Evolutionary conservation across 2,888 invertebrate species (phyloP), one percentile per base, ranked within the genome.

Genomic region (Xiphydria camelus): DNA sequence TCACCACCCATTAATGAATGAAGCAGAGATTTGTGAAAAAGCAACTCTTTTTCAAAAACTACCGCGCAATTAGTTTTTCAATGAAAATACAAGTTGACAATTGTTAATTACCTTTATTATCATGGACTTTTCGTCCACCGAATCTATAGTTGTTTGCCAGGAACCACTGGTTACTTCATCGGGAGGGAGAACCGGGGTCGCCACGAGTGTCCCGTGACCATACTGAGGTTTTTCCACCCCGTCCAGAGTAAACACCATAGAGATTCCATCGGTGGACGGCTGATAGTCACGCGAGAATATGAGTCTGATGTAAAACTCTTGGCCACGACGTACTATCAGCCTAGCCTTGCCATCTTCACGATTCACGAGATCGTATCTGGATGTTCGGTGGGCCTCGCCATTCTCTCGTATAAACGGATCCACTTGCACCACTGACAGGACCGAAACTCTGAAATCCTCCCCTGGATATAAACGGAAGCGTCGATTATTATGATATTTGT

Each of bases 281-380:
- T 88, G 83, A 72, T 87, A 94, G 9, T 86, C 83, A 37, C 91
- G 81, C 64, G 86, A 89, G 46, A 93, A 81, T 9, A 82, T 80
- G 41, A 94, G 78, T 59, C 85, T 83, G 32, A 91, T 70, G 64
- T 80, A 81, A 75, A 95, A 94, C 17, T 86, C 79, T 73, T 93
- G 91, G 4, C 94, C 94, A 52, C 94, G 80, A 49, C 94, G 81
- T 4, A 94, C 81, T 0, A 95, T 88, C 34, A 93, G 79, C 52
- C 85, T 81, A 33, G 83, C 82, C 20, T 77, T 70, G 33, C 76
- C 74, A 9, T 73, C 74, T n/a, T 65, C 66, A 42, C 83, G 79
- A 47, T 79, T 81, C 85, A 89, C 88, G 59, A 88, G 74, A 62
- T 89, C 86, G 73, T 87, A 94, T 66, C 86, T 86, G 62, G 81